Evolutionary conservation across 2,113 vertebrate species (phyloP).

Genomic region (Ctenomys sociabilis): DNA sequence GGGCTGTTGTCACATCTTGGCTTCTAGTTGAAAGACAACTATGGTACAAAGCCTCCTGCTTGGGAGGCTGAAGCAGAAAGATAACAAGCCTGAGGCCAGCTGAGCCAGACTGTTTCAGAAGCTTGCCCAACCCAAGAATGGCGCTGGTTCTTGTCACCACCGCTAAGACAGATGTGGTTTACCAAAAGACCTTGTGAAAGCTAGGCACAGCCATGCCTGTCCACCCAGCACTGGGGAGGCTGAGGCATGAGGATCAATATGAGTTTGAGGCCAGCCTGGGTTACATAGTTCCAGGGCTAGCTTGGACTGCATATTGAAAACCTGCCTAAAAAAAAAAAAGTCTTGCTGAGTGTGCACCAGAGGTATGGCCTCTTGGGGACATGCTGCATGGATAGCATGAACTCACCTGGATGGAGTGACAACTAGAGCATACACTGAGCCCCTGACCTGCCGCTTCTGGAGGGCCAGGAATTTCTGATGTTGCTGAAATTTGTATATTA

Average conservation of each 20-base stretch:
- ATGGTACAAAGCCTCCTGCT: not conserved
- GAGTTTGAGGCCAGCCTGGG: not conserved
- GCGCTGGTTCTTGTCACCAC: not conserved
- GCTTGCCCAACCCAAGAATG: not conserved
- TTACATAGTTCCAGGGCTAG: too few species aligned
- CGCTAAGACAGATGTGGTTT: too few species aligned
- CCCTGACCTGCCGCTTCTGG: too few species aligned
- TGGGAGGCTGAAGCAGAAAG: not conserved
- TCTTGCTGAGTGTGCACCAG: not conserved
- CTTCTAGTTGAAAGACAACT: not conserved
- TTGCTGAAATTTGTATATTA: constrained; percentile 32
- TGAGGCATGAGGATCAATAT: not conserved
- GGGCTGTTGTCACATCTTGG: not conserved
- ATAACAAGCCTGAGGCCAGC: not conserved
- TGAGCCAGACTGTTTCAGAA: not conserved
- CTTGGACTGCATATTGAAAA: too few species aligned
- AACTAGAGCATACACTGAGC: too few species aligned
- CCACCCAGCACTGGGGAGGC: not conserved
- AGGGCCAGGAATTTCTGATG: not conserved
- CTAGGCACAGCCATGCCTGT: too few species aligned
- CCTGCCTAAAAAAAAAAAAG: not conserved
- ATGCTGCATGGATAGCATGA: too few species aligned
- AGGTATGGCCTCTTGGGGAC: not conserved
- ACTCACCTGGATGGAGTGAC: too few species aligned
- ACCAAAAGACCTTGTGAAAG: too few species aligned